Conservation (phyloP, 2,113 vertebrate species). For the Ptilonorhynchus violaceus region DNA sequence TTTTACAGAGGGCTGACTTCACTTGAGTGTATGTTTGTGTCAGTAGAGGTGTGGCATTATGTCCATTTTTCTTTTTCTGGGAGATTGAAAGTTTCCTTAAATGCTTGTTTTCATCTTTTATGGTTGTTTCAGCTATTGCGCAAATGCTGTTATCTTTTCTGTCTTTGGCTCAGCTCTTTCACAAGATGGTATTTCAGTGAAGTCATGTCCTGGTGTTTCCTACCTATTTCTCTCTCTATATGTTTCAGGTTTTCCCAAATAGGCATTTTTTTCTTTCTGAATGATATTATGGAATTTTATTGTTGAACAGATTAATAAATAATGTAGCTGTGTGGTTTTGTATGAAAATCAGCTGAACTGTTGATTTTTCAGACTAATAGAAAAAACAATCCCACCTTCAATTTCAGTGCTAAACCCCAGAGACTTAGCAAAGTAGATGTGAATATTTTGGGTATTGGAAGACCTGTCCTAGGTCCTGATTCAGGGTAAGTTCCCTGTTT, state of each 20-base stretch:
- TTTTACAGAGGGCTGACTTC: neutral
- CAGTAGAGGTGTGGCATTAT: neutral
- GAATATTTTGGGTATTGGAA: neutral
- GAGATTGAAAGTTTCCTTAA: neutral
- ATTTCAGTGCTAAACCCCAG: neutral
- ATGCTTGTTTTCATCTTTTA: neutral
- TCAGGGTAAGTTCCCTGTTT: neutral
- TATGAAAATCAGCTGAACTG: neutral
- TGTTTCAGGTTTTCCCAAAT: neutral
- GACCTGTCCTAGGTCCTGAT: slow-evolving; percentile 52
- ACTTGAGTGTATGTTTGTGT: neutral
- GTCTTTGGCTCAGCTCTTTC: neutral
- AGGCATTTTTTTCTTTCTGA: neutral
- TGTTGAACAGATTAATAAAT: neutral
- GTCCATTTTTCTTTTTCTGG: neutral
- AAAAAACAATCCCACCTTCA: neutral
- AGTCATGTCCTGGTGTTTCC: neutral
- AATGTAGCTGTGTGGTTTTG: neutral
- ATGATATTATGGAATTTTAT: neutral
- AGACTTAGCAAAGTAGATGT: neutral
- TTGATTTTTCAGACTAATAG: neutral
- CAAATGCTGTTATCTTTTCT: neutral
- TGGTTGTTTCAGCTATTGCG: neutral
- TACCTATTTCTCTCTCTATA: neutral
- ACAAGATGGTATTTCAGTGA: neutral